Evolutionary conservation across 2,113 vertebrate genomes (phyloP).

Genomic region (Hydrolagus affinis): DNA sequence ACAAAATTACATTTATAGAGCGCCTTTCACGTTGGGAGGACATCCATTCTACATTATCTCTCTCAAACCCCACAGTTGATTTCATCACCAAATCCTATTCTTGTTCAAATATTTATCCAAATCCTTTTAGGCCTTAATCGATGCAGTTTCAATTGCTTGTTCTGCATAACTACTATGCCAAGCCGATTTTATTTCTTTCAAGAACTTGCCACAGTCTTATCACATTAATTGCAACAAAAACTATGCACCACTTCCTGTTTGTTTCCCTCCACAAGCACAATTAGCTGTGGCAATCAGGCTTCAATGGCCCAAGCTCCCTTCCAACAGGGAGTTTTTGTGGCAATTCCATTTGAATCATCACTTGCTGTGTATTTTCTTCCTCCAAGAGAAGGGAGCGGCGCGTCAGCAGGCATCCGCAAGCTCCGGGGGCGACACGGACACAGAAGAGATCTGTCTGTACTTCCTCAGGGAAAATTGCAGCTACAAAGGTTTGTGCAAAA

Average conservation of each 20-base stretch:
- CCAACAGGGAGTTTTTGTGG: neutral
- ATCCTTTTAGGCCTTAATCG: no score
- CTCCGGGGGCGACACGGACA: conserved; percentile 45
- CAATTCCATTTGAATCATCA: neutral
- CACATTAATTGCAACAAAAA: neutral
- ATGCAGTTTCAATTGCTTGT: no score
- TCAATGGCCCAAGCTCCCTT: neutral
- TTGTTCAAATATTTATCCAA: no score
- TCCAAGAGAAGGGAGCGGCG: neutral
- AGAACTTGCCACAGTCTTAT: neutral
- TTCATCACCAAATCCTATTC: no score
- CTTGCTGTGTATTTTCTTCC: neutral
- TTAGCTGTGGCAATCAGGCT: neutral
- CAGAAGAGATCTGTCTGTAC: conserved; percentile 76
- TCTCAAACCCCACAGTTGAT: no score
- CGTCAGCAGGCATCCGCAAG: conserved; percentile 5
- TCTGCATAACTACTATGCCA: no score
- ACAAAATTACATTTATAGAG: no score
- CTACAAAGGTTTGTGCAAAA: conserved; percentile 65
- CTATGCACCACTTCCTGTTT: neutral
- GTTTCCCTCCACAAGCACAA: neutral
- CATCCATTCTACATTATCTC: no score
- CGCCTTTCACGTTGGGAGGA: no score
- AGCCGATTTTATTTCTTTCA: no score
- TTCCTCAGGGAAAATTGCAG: conserved; percentile 64